Conservation (phyloP, 2,797 vertebrate species). For the Chiloscyllium punctatum region DNA sequence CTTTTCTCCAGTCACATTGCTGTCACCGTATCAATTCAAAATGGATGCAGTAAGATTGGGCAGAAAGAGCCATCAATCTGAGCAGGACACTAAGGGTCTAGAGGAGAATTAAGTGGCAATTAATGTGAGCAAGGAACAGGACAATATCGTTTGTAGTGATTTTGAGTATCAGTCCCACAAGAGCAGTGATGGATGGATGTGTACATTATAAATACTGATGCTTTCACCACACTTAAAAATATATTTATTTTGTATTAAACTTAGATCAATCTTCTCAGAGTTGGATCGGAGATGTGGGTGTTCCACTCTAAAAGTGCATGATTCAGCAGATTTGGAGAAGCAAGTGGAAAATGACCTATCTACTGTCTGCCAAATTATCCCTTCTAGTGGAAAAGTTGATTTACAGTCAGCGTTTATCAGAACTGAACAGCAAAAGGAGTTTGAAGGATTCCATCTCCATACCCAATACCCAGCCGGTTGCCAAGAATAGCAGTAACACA, state of each 20-base stretch:
- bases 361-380: not conserved
- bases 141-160: not conserved
- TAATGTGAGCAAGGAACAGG: not conserved
- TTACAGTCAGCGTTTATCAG: not conserved
- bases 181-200: not conserved
- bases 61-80: not conserved
- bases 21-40: not conserved
- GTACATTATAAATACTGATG: not conserved
- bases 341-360: not conserved
- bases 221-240: not conserved
- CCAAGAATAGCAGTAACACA: not conserved
- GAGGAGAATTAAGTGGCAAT: conserved; percentile 13
- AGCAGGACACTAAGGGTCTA: not conserved
- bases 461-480: not conserved
- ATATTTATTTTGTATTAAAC: conserved; percentile 4
- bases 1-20: not conserved
- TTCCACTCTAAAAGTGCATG: not conserved
- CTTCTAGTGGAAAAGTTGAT: not conserved
- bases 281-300: not conserved
- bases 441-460: not conserved
- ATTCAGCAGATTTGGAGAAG: not conserved
- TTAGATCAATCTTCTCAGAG: not conserved
- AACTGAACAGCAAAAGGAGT: not conserved
- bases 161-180: not conserved
- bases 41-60: not conserved